Percentiles rank a stretch among this genome's conserved stretches.
Evolutionary conservation across 1,140 invertebrate species (phyloP).

Genomic region (Drosophila melanica): DNA sequence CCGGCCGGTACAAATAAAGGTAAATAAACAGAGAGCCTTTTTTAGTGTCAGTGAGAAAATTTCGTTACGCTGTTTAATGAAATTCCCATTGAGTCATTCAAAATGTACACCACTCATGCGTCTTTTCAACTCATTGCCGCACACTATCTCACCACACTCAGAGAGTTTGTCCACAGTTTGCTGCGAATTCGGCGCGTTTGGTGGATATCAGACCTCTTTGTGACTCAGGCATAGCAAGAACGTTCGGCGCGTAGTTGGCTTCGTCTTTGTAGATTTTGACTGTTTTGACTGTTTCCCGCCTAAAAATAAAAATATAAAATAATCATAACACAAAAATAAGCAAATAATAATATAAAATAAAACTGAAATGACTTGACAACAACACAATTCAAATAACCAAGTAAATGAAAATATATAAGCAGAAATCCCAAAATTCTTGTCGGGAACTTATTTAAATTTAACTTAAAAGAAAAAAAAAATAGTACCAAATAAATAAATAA

Average conservation of each 20-base stretch:
- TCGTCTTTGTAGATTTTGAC: conserved; percentile 72
- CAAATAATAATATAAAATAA: conserved; percentile 12
- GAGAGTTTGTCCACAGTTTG: too few species aligned
- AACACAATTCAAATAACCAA: conserved; percentile 19
- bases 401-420: conserved; percentile 17
- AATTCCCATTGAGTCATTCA: conserved; percentile 25
- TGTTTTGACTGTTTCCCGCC: conserved; percentile 78
- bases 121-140: neutral
- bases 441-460: conserved; percentile 1
- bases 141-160: conserved; percentile 9
- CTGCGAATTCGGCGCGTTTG: too few species aligned
- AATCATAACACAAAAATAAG: conserved; percentile 10
- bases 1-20: conserved; percentile 41
- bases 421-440: conserved; percentile 2
- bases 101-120: conserved; percentile 8
- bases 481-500: conserved; percentile 6
- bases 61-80: conserved; percentile 18
- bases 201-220: neutral
- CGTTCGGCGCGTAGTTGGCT: conserved; percentile 61
- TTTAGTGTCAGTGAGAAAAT: too few species aligned
- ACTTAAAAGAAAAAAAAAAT: conserved; percentile 9
- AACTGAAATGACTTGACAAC: conserved; percentile 15
- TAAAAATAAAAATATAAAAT: conserved; percentile 56
- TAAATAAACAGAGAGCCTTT: conserved; percentile 65
- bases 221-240: conserved; percentile 40